phyloP scores from a whole-genome alignment of 2,113 vertebrate genomes.

The Microtus pennsylvanicus region DNA sequence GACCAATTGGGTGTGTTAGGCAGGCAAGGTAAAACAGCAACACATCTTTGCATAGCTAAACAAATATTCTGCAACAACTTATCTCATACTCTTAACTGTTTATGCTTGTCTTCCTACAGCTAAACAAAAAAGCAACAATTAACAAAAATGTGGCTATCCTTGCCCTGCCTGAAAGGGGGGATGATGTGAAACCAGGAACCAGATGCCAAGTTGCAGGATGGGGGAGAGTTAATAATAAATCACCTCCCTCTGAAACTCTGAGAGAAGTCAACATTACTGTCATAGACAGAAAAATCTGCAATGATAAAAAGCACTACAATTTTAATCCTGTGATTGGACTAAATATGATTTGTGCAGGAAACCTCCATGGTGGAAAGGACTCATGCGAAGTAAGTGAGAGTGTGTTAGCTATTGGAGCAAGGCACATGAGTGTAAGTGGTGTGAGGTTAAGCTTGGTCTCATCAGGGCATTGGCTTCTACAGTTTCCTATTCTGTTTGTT shows the following conservation, averaged over 20 bases:
- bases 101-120: conserved; percentile 78
- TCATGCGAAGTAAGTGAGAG: conserved; percentile 82
- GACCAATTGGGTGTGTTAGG: neutral
- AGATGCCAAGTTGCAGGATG: conserved; percentile 85
- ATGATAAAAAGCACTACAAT: conserved; percentile 72
- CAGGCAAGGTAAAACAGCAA: neutral
- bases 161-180: conserved; percentile 60
- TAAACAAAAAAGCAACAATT: conserved; percentile 74
- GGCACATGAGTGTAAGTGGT: neutral
- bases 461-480: neutral
- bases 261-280: conserved; percentile 86
- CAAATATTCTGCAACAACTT: neutral
- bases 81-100: conserved; percentile 1
- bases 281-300: conserved; percentile 83
- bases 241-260: accelerated
- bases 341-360: conserved; percentile 87
- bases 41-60: neutral
- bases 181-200: conserved; percentile 78
- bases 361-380: conserved; percentile 69
- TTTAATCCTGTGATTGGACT: conserved; percentile 70
- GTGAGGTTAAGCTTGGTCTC: neutral
- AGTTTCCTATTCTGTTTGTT: neutral
- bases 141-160: conserved; percentile 74
- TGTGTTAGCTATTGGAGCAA: neutral
- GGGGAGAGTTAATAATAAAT: accelerated